These are phyloP conservation scores for Lydus trimaculatus DNA, from an alignment of 2,888 invertebrate species.

Conservation along the genomic window DNA sequence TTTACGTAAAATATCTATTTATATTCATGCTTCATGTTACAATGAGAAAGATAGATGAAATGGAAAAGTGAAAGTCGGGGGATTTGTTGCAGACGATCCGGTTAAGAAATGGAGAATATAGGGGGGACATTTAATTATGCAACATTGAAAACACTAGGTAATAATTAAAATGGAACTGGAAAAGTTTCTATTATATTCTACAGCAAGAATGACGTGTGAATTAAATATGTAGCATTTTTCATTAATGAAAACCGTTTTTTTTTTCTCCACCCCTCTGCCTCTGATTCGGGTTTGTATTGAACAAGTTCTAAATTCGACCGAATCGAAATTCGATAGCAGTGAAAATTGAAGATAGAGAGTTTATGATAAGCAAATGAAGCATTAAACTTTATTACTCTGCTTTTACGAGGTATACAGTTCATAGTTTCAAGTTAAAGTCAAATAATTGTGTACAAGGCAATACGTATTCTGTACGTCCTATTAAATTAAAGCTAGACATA, in stretches of 20 bases:
- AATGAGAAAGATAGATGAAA: background rate
- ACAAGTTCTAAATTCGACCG: background rate
- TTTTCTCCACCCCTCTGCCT: background rate
- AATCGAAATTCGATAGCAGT: conserved; percentile 18
- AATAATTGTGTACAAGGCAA: conserved; percentile 19
- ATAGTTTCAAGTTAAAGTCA: conserved; percentile 18
- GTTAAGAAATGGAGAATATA: background rate
- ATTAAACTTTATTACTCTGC: conserved; percentile 29
- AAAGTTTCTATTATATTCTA: conserved; percentile 1
- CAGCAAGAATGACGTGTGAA: background rate
- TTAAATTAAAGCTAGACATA: conserved; percentile 16
- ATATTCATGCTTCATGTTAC: background rate
- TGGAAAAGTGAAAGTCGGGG: background rate
- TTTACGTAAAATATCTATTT: conserved; percentile 5
- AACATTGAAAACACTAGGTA: conserved; percentile 3
- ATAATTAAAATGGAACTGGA: conserved; percentile 4
- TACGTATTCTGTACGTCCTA: conserved; percentile 27
- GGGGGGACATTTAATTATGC: background rate
- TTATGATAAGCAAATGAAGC: conserved; percentile 33
- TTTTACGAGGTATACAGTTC: conserved; percentile 25
- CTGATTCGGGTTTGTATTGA: background rate
- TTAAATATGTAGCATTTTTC: conserved; percentile 3
- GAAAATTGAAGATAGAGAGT: conserved; percentile 7
- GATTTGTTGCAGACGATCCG: background rate
- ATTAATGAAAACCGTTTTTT: background rate